phyloP scores from a whole-genome alignment of 2,888 invertebrate genomes.

The Cartodere bifasciata region DNA sequence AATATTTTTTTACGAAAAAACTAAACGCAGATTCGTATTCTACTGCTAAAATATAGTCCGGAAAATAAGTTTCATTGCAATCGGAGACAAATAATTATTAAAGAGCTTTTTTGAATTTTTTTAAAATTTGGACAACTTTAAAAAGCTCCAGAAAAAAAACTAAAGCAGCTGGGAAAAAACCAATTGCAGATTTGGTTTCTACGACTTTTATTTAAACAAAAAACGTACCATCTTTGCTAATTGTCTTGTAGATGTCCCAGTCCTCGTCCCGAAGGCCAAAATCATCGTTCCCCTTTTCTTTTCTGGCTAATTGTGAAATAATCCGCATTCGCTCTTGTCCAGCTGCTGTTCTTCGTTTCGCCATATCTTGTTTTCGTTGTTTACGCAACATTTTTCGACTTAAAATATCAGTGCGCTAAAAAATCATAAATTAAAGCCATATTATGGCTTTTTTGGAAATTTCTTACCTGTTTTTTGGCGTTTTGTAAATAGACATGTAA shows the following conservation, averaged over 20 bases:
- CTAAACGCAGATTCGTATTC: too few species aligned
- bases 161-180: too few species aligned
- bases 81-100: too few species aligned
- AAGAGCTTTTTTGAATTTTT: too few species aligned
- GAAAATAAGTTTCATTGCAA: too few species aligned
- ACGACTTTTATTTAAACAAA: background rate
- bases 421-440: constrained; percentile 5
- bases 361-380: constrained; percentile 77
- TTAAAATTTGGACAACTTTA: too few species aligned
- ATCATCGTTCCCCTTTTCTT: constrained; percentile 71
- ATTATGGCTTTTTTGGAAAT: constrained; percentile 4
- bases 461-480: constrained; percentile 48
- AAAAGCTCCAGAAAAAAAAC: too few species aligned
- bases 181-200: too few species aligned
- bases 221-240: constrained; percentile 46
- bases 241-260: constrained; percentile 93
- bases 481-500: constrained; percentile 40
- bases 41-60: too few species aligned
- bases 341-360: constrained; percentile 77
- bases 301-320: constrained; percentile 76
- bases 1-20: too few species aligned
- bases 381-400: constrained; percentile 60
- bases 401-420: constrained; percentile 55
- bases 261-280: constrained; percentile 91
- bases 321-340: constrained; percentile 92